phyloP scores from a whole-genome alignment of 2,797 vertebrate genomes.

The Sebastes umbrosus region DNA sequence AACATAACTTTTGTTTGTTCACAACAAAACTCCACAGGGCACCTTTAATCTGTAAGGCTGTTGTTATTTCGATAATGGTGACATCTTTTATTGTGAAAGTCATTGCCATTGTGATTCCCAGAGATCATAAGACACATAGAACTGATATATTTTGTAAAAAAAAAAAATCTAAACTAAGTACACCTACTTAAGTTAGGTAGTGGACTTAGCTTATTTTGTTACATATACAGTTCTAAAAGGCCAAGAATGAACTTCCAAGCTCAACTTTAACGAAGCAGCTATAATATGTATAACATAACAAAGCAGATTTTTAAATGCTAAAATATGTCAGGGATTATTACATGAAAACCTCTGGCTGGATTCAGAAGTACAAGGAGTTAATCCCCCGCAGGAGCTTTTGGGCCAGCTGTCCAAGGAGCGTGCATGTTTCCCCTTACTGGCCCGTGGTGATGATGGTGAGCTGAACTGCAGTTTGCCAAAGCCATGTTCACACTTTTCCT shows the following conservation, averaged over 20 bases:
- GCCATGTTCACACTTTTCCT: constrained; percentile 73
- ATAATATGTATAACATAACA: background rate
- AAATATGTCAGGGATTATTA: constrained; percentile 20
- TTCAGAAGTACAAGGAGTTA: constrained; percentile 33
- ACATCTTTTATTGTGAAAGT: background rate
- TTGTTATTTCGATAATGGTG: no score
- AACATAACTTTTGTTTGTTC: no score
- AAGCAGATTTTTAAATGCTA: background rate
- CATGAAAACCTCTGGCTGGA: constrained; percentile 16
- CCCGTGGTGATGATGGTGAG: constrained; percentile 51
- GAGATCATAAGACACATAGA: background rate
- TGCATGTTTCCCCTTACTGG: constrained; percentile 56
- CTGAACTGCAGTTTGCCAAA: constrained; percentile 42
- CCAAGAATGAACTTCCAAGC: background rate
- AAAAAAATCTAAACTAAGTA: background rate
- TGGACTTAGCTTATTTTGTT: background rate
- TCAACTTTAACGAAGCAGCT: background rate
- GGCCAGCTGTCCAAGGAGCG: constrained; percentile 56
- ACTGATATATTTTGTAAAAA: background rate
- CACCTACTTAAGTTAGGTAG: background rate
- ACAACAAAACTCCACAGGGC: no score
- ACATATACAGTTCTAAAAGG: background rate
- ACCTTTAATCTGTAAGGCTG: no score
- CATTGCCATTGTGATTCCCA: background rate
- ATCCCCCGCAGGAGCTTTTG: constrained; percentile 39